Conservation (phyloP, 53 echinoderm and acorn worm species). For the Holothuria leucospilota region DNA sequence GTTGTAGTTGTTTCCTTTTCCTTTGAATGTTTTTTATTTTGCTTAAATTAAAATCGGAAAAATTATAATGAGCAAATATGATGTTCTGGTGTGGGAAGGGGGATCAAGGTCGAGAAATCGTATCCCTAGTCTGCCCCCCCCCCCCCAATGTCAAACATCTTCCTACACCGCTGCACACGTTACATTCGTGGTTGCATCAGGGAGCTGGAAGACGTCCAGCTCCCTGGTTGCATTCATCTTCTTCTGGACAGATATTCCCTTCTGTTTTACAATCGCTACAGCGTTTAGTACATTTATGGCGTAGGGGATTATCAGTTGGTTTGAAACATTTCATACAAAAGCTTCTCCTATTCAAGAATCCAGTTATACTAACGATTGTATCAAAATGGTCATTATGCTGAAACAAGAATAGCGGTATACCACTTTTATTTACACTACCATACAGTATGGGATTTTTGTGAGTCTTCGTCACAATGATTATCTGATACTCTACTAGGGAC, state of each 20-base stretch:
- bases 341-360: constrained; percentile 40
- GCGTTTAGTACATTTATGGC: constrained; percentile 33
- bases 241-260: background rate
- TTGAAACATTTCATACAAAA: constrained; percentile 60
- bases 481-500: background rate
- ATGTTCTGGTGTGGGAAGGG: too few relatives aligned
- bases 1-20: too few relatives aligned
- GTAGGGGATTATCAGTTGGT: background rate
- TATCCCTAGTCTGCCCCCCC: too few relatives aligned
- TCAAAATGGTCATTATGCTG: background rate
- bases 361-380: constrained; percentile 27
- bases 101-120: too few relatives aligned
- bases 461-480: background rate
- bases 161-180: too few relatives aligned
- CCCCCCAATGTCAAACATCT: too few relatives aligned
- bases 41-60: too few relatives aligned
- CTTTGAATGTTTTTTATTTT: too few relatives aligned
- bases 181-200: too few relatives aligned
- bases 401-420: background rate
- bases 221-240: background rate
- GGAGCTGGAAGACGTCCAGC: too few relatives aligned
- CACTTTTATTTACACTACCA: background rate
- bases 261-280: constrained; percentile 32
- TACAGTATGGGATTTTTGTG: background rate
- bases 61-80: too few relatives aligned